Percentiles rank a stretch among this genome's conserved stretches.
These are phyloP conservation scores for Microplitis manilae DNA, from an alignment of 2,888 invertebrate genomes.

Conservation along the genomic window DNA sequence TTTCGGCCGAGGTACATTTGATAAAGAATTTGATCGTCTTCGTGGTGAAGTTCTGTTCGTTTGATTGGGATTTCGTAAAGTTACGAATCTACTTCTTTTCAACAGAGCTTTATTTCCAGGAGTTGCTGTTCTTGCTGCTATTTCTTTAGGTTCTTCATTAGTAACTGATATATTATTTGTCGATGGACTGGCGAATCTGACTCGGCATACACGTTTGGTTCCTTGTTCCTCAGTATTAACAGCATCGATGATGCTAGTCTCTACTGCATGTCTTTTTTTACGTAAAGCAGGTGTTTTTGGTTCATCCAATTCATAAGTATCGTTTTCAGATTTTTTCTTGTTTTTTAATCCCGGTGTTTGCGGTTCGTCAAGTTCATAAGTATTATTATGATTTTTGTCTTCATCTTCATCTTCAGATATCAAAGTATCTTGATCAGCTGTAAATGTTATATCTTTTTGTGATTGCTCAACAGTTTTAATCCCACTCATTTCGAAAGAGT, in stretches of 20 bases:
- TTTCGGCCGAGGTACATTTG: slow-evolving; percentile 34
- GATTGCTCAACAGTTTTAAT: slow-evolving; percentile 23
- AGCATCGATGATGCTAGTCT: slow-evolving; percentile 13
- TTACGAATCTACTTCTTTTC: slow-evolving; percentile 30
- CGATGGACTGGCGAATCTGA: slow-evolving; percentile 55
- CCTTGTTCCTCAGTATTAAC: slow-evolving; percentile 33
- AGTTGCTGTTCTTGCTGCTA: slow-evolving; percentile 37
- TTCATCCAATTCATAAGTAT: slow-evolving; percentile 58
- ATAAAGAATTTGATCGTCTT: slow-evolving; percentile 45
- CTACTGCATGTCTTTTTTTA: slow-evolving; percentile 49
- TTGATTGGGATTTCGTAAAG: slow-evolving; percentile 25
- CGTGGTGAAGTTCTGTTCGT: slow-evolving; percentile 29
- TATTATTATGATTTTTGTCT: slow-evolving; percentile 35
- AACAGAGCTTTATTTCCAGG: slow-evolving; percentile 43
- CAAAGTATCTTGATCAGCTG: slow-evolving; percentile 20
- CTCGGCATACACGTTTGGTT: slow-evolving; percentile 52
- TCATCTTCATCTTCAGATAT: background rate
- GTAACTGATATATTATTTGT: background rate
- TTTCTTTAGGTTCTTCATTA: background rate
- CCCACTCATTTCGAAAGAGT: slow-evolving; percentile 35
- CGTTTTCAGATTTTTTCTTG: slow-evolving; percentile 38
- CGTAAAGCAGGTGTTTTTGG: slow-evolving; percentile 56
- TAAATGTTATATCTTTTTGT: slow-evolving; percentile 43
- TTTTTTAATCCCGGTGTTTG: slow-evolving; percentile 45
- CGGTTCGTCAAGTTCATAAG: slow-evolving; percentile 50